These are phyloP conservation scores for Labeo calbasu DNA, from an alignment of 2,797 vertebrate genomes.

Conservation along the genomic window DNA sequence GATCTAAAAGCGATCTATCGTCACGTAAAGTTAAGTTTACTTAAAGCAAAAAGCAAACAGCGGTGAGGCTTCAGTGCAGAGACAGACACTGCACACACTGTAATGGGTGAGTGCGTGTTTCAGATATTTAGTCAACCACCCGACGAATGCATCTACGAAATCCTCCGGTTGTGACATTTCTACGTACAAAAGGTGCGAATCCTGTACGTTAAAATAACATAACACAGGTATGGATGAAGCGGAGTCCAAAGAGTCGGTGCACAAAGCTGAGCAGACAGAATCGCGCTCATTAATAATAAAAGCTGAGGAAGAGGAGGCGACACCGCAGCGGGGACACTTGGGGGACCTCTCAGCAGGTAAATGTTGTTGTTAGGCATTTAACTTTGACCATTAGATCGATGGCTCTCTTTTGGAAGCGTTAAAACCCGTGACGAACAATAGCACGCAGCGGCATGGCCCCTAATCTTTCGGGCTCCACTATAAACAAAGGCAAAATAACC, in stretches of 20 bases:
- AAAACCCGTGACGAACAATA: constrained; percentile 79
- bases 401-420: constrained; percentile 67
- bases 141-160: constrained; percentile 69
- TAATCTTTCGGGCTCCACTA: constrained; percentile 80
- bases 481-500: constrained; percentile 84
- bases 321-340: constrained; percentile 67
- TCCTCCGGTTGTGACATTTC: constrained; percentile 50
- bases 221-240: constrained; percentile 76
- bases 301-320: constrained; percentile 76
- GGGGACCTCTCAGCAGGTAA: constrained; percentile 74
- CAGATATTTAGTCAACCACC: constrained; percentile 62
- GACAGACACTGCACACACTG: constrained; percentile 54
- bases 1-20: constrained; percentile 51
- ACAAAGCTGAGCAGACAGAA: constrained; percentile 72
- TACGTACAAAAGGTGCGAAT: constrained; percentile 40
- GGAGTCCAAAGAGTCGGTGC: constrained; percentile 66
- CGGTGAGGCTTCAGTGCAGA: constrained; percentile 60
- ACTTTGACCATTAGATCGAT: constrained; percentile 64
- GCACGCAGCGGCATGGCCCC: constrained; percentile 80
- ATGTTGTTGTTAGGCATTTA: constrained; percentile 54
- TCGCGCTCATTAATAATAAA: constrained; percentile 81
- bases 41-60: constrained; percentile 57
- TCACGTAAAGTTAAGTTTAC: constrained; percentile 78
- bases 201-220: constrained; percentile 40
- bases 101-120: constrained; percentile 61